Conservation (phyloP, 1,140 invertebrate genomes). For the Drosophila tropicalis region DNA sequence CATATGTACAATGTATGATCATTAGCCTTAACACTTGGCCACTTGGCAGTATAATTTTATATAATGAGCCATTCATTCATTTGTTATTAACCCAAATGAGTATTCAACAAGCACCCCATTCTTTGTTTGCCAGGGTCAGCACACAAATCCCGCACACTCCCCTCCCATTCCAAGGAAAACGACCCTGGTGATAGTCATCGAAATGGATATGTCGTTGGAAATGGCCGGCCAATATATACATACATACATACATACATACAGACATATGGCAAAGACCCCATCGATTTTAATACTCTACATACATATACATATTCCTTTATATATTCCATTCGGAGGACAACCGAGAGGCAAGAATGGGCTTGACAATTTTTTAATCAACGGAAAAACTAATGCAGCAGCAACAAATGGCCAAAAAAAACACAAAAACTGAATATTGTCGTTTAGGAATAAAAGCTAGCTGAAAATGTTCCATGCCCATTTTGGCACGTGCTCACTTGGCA, state of each 20-base stretch:
- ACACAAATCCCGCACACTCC: not conserved
- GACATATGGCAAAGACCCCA: conserved; percentile 36
- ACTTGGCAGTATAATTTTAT: conserved; percentile 47
- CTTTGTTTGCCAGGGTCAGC: not conserved
- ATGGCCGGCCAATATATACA: not conserved
- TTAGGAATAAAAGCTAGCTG: conserved; percentile 49
- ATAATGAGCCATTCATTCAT: conserved; percentile 71
- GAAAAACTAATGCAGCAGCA: conserved; percentile 41
- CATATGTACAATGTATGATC: conserved; percentile 23
- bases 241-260: not conserved
- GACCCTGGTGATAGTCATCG: not conserved
- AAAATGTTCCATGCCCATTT: conserved; percentile 63
- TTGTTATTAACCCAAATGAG: conserved; percentile 74
- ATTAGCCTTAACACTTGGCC: conserved; percentile 48
- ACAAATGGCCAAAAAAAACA: conserved; percentile 38
- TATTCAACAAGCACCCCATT: conserved; percentile 50
- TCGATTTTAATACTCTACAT: conserved; percentile 67
- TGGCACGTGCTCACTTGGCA: conserved; percentile 66
- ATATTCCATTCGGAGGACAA: too few species aligned
- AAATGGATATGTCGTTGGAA: conserved; percentile 8
- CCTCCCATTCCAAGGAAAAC: not conserved
- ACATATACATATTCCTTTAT: conserved; percentile 29
- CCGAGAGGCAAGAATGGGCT: conserved; percentile 28
- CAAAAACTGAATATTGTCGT: conserved; percentile 37
- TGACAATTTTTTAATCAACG: conserved; percentile 64